A percentile compares a stretch with the other conserved stretches of the same genome.
These are phyloP conservation scores for Marronus borbonicus DNA, from an alignment of 2,888 invertebrate genomes.

Conservation along the genomic window DNA sequence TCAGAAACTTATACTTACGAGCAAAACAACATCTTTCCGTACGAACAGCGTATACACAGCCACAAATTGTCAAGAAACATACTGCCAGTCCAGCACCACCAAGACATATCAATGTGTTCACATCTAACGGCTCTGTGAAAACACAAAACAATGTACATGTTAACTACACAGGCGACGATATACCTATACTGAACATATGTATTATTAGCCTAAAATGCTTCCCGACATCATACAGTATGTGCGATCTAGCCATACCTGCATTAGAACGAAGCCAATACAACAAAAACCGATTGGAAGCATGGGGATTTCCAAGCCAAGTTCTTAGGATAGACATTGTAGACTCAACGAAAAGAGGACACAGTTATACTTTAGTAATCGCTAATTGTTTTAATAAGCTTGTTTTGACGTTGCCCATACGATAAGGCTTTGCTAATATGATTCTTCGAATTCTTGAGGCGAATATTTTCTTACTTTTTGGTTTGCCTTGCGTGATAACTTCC, in stretches of 20 bases:
- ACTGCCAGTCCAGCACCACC: conserved; percentile 74
- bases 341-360: not conserved
- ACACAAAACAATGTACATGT: not conserved
- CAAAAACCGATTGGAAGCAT: not conserved
- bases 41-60: conserved; percentile 75
- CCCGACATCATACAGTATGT: too few relatives aligned
- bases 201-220: too few relatives aligned
- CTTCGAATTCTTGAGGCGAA: not conserved
- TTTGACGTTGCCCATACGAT: not conserved
- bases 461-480: not conserved
- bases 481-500: not conserved
- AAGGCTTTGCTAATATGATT: not conserved
- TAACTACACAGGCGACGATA: too few relatives aligned
- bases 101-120: conserved; percentile 75
- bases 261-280: not conserved
- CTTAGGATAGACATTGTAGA: not conserved
- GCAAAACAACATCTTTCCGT: conserved; percentile 77
- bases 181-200: too few relatives aligned
- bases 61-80: conserved; percentile 73
- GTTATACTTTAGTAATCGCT: not conserved
- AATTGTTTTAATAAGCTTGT: not conserved
- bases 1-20: conserved; percentile 70
- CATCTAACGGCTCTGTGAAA: conserved; percentile 75
- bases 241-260: not conserved
- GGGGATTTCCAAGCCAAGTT: not conserved